phyloP scores from a whole-genome alignment of 1,140 invertebrate species.

The Ceratoteleas bidentatus region DNA sequence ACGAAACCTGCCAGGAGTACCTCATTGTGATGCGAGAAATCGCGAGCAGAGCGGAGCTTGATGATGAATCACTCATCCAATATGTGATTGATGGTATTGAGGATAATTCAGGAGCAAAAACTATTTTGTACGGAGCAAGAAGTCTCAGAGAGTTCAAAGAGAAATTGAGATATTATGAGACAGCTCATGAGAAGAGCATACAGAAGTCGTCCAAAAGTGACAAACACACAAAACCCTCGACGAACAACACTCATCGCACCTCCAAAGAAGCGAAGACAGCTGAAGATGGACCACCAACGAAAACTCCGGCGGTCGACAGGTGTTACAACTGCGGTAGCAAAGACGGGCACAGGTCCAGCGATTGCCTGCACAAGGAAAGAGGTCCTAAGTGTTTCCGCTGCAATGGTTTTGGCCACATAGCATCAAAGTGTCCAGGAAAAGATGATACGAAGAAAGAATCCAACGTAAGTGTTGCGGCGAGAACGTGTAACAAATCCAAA shows the following conservation, averaged over 20 bases:
- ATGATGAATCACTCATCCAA: constrained; percentile 58
- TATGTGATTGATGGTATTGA: constrained; percentile 62
- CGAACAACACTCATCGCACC: no score
- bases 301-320: not conserved
- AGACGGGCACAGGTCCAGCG: constrained; percentile 66
- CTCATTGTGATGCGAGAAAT: constrained; percentile 72
- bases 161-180: constrained; percentile 22
- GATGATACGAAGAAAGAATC: not conserved
- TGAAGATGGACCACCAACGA: not conserved
- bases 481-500: not conserved
- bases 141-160: constrained; percentile 22
- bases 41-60: constrained; percentile 58
- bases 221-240: no score
- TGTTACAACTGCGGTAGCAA: constrained; percentile 43
- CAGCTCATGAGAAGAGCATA: not conserved
- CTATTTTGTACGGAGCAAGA: constrained; percentile 18
- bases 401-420: constrained; percentile 36
- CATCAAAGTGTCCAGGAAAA: constrained; percentile 11
- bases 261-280: not conserved
- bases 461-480: not conserved
- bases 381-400: constrained; percentile 45
- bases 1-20: constrained; percentile 72
- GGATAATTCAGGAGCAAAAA: constrained; percentile 44
- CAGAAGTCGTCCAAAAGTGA: no score
- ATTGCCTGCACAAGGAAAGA: constrained; percentile 36